Conservation (phyloP, 2,888 invertebrate genomes). For the Tetragnatha montana region DNA sequence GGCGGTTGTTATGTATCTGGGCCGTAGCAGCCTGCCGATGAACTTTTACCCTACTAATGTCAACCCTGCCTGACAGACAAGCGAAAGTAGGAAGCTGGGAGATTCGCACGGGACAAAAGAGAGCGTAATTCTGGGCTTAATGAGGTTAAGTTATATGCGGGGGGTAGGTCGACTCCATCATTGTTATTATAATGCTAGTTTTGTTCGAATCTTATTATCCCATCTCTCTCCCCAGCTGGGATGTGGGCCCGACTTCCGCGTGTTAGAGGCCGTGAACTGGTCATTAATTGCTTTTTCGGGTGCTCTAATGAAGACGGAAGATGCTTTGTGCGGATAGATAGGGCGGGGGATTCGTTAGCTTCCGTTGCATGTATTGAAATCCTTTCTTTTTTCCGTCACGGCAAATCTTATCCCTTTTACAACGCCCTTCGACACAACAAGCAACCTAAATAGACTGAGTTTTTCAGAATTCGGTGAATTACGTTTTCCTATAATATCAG, state of each 20-base stretch:
- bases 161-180: constrained; percentile 1
- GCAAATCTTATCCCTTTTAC: background rate
- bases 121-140: constrained; percentile 47
- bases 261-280: constrained; percentile 53
- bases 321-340: background rate
- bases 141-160: constrained; percentile 17
- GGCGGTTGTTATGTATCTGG: constrained; percentile 50
- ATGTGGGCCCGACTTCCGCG: constrained; percentile 9
- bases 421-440: background rate
- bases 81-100: constrained; percentile 55
- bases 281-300: constrained; percentile 35
- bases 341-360: background rate
- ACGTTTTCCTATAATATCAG: too few species aligned
- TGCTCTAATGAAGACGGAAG: constrained; percentile 18
- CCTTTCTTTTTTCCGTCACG: background rate
- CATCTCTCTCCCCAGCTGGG: constrained; percentile 31
- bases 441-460: too few species aligned
- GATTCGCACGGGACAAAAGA: constrained; percentile 19
- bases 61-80: constrained; percentile 38
- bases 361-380: background rate
- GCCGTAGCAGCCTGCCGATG: constrained; percentile 49
- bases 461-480: too few species aligned
- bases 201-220: constrained; percentile 25
- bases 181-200: constrained; percentile 7
- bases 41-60: constrained; percentile 68